Evolutionary conservation across 2,113 vertebrate species (phyloP), one percentile per base, ranked within the genome.

Genomic region (Tachuris rubrigastra): DNA sequence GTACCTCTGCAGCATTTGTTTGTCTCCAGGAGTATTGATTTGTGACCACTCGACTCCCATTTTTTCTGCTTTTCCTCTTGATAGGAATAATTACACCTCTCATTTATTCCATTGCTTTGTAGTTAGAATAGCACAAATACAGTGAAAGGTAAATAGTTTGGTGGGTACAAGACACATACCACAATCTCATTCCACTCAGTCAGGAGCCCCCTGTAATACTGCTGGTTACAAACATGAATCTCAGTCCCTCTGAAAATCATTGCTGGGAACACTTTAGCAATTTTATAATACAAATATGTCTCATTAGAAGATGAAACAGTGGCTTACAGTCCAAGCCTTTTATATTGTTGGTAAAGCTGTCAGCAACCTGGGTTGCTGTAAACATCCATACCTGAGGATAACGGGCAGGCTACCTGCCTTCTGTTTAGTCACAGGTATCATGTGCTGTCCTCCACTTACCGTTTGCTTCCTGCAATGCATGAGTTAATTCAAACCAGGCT

Each of bases 21-120:
- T 92, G 41, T 83, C 68, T 74, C 72, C 59, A 35, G 47, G 47
- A 90, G 11, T 86, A 95, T 84, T 90, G 90, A 93, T 89, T 92
- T 84, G 52, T 85, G 53, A 68, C 33, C 75, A 60, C 55, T 63
- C 9, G 12, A 77, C 39, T 22, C 19, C 55, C 47, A 20, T 71
- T 47, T 89, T 93, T 90, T 63, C 46, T 90, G 14, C 42, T 69
- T 92, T 95, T 93, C 18, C 20, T 21, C 62, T 33, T 39, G 52
- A 71, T 77, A 80, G 16, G 46, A 93, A 84, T 90, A 90, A 87
- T 88, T 83, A 77, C 62, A 17, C 12, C 6, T 88, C 41, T 79
- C 12, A 2, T 28, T 77, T 47, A 84, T n/a, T 42, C 44, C 53
- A 56, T 82, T 76, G 24, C 20, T 93, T 90, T 74, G 35, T 50